A percentile compares a stretch with the other conserved stretches of the same genome.
These are phyloP conservation scores for Neodon shergylaensis DNA, from an alignment of 2,113 vertebrate species.

Conservation along the genomic window DNA sequence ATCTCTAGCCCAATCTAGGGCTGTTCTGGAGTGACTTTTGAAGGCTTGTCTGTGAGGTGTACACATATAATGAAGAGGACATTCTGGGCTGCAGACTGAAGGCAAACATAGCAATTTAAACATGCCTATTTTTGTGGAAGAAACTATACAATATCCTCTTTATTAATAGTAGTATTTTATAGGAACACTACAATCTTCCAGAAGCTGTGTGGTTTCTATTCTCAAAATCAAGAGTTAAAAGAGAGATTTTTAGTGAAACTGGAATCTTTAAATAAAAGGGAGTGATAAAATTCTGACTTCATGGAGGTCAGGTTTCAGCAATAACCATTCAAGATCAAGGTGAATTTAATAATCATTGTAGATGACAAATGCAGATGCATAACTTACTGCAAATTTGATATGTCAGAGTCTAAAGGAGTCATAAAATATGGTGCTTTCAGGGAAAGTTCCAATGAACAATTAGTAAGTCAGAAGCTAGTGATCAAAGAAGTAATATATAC, in stretches of 20 bases:
- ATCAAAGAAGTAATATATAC: background rate
- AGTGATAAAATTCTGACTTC: background rate
- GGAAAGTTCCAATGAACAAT: background rate
- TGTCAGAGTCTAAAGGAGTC: background rate
- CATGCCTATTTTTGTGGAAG: background rate
- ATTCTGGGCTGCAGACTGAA: background rate
- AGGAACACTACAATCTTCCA: rapidly evolving
- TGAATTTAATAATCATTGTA: background rate
- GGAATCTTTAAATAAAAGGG: background rate
- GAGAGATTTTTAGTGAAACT: background rate
- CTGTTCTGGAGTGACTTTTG: background rate
- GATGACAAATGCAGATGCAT: background rate
- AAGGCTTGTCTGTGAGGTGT: background rate
- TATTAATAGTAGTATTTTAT: background rate
- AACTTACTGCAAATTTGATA: background rate
- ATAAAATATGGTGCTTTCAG: background rate
- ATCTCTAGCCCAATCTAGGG: background rate
- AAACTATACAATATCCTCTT: background rate
- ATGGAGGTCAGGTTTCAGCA: background rate
- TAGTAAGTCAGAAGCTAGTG: background rate
- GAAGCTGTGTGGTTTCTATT: background rate
- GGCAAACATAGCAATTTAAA: background rate
- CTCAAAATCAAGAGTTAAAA: background rate
- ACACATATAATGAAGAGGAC: background rate
- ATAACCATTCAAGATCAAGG: background rate